Conservation (phyloP, 2,888 invertebrate species). For the Drosophila colorata region DNA sequence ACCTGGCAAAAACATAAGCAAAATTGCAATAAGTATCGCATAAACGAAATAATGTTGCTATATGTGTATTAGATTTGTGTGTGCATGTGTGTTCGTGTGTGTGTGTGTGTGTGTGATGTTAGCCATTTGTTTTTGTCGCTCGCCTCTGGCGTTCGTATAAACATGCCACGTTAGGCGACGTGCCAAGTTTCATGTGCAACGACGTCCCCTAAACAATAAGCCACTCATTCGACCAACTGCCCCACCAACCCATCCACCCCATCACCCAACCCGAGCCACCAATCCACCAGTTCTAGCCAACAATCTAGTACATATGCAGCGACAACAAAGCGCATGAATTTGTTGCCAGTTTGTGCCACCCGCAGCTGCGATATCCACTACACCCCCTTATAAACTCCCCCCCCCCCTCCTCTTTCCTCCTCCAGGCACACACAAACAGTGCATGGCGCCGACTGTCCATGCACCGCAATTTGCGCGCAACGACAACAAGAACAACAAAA, state of each 20-base stretch:
- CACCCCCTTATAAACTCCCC: background rate
- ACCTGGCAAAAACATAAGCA: conserved; percentile 6
- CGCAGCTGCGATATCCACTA: conserved; percentile 35
- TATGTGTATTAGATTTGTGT: background rate
- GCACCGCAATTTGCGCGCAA: conserved; percentile 77
- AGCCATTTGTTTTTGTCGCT: conserved; percentile 71
- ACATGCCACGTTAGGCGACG: conserved; percentile 78
- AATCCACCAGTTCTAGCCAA: conserved; percentile 36
- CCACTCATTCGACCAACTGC: conserved; percentile 2
- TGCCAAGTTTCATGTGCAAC: conserved; percentile 75
- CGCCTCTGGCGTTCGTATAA: conserved; percentile 60
- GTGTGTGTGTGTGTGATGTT: conserved; percentile 50
- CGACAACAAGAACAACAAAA: conserved; percentile 33
- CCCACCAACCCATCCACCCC: conserved; percentile 7
- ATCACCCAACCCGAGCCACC: conserved; percentile 12
- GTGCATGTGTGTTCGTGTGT: conserved; percentile 1
- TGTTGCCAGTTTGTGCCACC: conserved; percentile 66
- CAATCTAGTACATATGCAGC: conserved; percentile 55
- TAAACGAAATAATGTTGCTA: conserved; percentile 33
- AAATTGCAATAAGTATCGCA: conserved; percentile 39
- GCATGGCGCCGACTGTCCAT: conserved; percentile 65
- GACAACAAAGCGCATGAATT: conserved; percentile 67
- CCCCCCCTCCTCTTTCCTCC: background rate
- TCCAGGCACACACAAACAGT: conserved; percentile 7
- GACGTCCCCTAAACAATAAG: conserved; percentile 54